Percentiles rank a stretch among this genome's conserved stretches.
phyloP scores from a whole-genome alignment of 30 jellyfish, hydroid and myxozoan species.

The Morbakka virulenta region DNA sequence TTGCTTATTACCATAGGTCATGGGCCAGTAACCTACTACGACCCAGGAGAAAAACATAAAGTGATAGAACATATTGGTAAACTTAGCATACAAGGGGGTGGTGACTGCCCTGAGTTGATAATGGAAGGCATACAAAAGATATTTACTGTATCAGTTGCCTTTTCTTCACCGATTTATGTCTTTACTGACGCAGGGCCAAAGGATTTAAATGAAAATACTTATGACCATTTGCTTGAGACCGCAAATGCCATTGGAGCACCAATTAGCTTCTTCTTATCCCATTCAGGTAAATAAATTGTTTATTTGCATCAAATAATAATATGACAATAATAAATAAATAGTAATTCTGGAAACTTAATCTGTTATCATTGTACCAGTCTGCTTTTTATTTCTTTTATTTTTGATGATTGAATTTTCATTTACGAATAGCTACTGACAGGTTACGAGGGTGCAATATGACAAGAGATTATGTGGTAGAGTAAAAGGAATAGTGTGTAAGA shows the following conservation, averaged over 20 bases:
- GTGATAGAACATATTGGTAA: conserved; percentile 10
- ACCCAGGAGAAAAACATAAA: conserved; percentile 3
- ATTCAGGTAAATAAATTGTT: conserved; percentile 45
- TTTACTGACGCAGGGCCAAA: conserved; percentile 67
- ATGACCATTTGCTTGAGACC: conserved; percentile 29
- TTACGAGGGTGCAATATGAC: no score
- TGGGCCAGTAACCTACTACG: conserved; percentile 59
- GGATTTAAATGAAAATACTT: conserved; percentile 36
- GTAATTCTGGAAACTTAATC: no score
- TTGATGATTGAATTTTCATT: no score
- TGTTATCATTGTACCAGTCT: no score
- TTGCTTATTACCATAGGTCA: neutral
- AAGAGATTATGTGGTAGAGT: no score
- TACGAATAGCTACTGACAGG: no score
- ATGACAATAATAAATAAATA: no score
- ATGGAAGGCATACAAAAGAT: conserved; percentile 57
- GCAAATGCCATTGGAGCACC: conserved; percentile 15
- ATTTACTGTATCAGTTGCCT: conserved; percentile 26
- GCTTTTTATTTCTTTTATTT: no score
- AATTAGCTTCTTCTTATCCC: conserved; percentile 42
- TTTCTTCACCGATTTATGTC: conserved; percentile 49
- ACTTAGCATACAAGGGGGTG: conserved; percentile 56
- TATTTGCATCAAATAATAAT: no score
- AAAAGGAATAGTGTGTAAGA: no score
- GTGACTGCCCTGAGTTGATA: conserved; percentile 74